phyloP scores from a whole-genome alignment of 2,888 invertebrate genomes.

The Diaprepes abbreviatus region DNA sequence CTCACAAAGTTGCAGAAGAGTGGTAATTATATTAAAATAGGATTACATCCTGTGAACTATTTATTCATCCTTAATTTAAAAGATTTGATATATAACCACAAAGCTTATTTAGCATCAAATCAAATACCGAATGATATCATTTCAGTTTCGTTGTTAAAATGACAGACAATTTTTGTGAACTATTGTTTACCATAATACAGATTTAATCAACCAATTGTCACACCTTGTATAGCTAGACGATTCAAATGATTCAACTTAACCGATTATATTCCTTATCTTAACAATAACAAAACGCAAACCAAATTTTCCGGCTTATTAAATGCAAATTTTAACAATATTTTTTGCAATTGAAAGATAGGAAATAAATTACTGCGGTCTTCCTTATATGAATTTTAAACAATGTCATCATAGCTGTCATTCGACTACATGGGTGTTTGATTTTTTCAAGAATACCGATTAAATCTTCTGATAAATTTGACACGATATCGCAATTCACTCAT shows the following conservation, averaged over 20 bases:
- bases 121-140: not conserved
- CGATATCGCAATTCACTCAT: not conserved
- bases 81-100: no score
- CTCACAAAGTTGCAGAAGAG: no score
- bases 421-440: not conserved
- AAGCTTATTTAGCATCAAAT: no score
- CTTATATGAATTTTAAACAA: conserved; percentile 19
- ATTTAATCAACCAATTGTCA: not conserved
- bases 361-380: conserved; percentile 10
- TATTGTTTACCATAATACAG: not conserved
- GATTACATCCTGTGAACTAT: no score
- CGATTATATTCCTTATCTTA: conserved; percentile 10
- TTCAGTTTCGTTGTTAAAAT: not conserved
- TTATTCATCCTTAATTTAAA: no score
- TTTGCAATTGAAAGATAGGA: conserved; percentile 18
- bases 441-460: conserved; percentile 13
- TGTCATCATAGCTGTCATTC: not conserved
- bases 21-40: no score
- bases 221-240: not conserved
- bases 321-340: conserved; percentile 21
- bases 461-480: conserved; percentile 4
- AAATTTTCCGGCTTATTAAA: conserved; percentile 11
- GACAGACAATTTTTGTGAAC: conserved; percentile 2
- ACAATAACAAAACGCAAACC: conserved; percentile 13
- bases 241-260: conserved; percentile 4